Evolutionary conservation across 2,113 vertebrate species (phyloP).

Genomic region (Procavia capensis): DNA sequence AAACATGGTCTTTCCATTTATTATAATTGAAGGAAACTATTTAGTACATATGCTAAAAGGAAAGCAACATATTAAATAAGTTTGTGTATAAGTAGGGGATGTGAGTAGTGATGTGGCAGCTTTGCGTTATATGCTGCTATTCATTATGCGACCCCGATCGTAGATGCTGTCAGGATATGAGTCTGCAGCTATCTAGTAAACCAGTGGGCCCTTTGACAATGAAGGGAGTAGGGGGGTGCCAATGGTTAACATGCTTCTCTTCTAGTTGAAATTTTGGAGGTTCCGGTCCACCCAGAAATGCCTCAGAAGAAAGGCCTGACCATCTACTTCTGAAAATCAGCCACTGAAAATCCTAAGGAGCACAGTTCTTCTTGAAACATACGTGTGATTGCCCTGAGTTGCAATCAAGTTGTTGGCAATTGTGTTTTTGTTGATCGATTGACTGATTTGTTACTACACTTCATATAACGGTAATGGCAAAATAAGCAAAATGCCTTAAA

Average conservation of each 20-base stretch:
- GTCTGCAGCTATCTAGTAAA: not conserved
- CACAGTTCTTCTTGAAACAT: too few species aligned
- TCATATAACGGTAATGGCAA: not conserved
- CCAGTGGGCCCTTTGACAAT: not conserved
- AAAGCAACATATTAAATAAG: not conserved
- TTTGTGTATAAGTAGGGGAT: not conserved
- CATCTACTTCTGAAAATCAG: too few species aligned
- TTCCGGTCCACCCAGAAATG: too few species aligned
- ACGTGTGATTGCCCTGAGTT: too few species aligned
- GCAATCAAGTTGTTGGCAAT: too few species aligned
- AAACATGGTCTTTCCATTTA: slow-evolving; percentile 1
- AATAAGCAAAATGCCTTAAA: not conserved
- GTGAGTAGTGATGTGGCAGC: not conserved
- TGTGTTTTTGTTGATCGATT: too few species aligned
- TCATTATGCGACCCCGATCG: not conserved
- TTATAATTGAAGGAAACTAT: not conserved
- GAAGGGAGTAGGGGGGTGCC: too few species aligned
- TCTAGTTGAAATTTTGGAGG: too few species aligned
- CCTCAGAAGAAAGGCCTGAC: too few species aligned
- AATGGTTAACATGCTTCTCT: too few species aligned
- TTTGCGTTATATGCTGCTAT: not conserved
- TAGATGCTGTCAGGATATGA: not conserved
- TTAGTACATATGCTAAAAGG: not conserved
- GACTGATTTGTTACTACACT: not conserved
- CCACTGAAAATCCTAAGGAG: too few species aligned